phyloP scores from a whole-genome alignment of 2,888 invertebrate genomes.

The Bimastos eiseni region DNA sequence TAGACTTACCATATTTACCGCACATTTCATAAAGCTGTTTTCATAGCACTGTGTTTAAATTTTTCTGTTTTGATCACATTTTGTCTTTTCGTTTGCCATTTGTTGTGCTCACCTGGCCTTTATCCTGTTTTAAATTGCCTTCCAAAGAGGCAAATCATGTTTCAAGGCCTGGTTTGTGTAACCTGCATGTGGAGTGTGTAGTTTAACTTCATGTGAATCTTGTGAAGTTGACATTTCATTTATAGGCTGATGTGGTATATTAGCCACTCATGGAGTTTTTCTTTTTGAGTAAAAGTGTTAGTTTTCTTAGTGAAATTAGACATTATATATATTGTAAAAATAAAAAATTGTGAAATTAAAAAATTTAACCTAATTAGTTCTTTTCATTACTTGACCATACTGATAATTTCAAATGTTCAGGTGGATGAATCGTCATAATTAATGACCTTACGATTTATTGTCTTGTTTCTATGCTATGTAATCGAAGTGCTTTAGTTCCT shows the following conservation, averaged over 20 bases:
- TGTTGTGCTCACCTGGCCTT: neutral
- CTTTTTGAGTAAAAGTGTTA: no score
- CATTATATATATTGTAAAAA: no score
- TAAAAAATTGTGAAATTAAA: no score
- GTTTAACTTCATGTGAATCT: neutral
- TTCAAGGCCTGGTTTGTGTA: neutral
- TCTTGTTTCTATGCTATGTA: neutral
- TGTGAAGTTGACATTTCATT: neutral
- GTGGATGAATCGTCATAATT: neutral
- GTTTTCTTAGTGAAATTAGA: no score
- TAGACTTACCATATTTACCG: neutral
- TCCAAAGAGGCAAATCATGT: neutral
- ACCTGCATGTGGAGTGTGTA: neutral
- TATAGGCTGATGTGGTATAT: neutral
- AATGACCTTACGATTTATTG: neutral
- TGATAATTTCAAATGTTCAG: neutral
- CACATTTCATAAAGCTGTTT: neutral
- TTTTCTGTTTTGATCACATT: neutral
- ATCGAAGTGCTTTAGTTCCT: neutral
- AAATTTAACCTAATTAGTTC: no score
- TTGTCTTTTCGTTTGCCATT: neutral
- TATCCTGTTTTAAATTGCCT: neutral
- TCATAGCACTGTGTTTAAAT: neutral
- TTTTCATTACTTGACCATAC: neutral
- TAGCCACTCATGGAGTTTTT: no score